A percentile compares a stretch with the other conserved stretches of the same genome.
Evolutionary conservation across 2,888 invertebrate species (phyloP).

Genomic region (Ceriagrion tenellum): DNA sequence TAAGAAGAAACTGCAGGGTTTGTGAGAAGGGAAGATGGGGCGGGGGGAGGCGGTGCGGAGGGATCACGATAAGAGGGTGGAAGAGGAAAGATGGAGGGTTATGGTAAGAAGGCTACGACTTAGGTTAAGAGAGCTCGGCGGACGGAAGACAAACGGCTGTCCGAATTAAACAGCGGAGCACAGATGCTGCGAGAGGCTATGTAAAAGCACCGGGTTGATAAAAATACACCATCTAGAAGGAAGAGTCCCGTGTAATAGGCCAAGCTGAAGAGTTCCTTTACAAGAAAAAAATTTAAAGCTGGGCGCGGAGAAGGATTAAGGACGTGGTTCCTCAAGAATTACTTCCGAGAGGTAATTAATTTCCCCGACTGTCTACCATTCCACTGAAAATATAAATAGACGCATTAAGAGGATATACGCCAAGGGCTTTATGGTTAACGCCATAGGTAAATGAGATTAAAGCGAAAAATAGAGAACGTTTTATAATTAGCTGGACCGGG

Average conservation of each 20-base stretch:
- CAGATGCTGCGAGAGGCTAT: slow-evolving; percentile 41
- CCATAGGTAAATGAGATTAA: too few relatives aligned
- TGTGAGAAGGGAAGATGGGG: background rate
- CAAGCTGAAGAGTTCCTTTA: slow-evolving; percentile 7
- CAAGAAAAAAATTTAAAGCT: background rate
- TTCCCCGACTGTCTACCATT: background rate
- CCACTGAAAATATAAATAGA: slow-evolving; percentile 11
- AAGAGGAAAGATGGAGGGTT: slow-evolving; percentile 24
- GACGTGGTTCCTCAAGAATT: slow-evolving; percentile 43
- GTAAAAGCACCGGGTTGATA: background rate
- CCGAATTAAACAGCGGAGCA: slow-evolving; percentile 8
- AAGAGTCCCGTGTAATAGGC: slow-evolving; percentile 30
- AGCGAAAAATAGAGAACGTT: too few relatives aligned
- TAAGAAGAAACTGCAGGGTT: background rate
- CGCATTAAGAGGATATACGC: slow-evolving; percentile 18
- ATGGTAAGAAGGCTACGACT: background rate
- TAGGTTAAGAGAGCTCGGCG: slow-evolving; percentile 6
- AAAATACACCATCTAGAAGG: slow-evolving; percentile 35
- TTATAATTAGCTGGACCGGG: too few relatives aligned
- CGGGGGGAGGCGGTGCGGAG: background rate
- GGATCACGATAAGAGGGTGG: slow-evolving; percentile 14
- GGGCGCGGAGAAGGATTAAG: background rate
- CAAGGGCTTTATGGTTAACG: background rate
- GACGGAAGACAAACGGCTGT: slow-evolving; percentile 44
- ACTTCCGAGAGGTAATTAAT: slow-evolving; percentile 45